Evolutionary conservation across 2,888 invertebrate species (phyloP), one percentile per base, ranked within the genome.

Genomic region (Cosmorhoe ocellata): DNA sequence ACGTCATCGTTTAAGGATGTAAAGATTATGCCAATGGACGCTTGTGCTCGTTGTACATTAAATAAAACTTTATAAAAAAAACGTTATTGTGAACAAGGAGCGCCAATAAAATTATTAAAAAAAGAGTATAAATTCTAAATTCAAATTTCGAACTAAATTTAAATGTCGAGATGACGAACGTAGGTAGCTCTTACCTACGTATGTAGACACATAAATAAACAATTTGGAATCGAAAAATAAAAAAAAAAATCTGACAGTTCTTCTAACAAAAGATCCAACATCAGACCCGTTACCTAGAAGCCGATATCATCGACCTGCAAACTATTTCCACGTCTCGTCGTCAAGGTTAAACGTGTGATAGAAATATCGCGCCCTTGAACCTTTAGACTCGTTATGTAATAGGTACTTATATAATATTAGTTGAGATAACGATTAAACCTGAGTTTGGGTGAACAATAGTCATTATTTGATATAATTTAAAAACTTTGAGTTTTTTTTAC

Each of bases 291-390:
- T 51, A 38, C 40, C 9, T 32, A 45, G 43, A 28, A 42, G 32
- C 11, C 39, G 37, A 37, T 22, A 51, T 38, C 46, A 59, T 52
- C 61, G 65, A 70, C 54, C 56, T 28, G 46, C 52, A 13, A 43
- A 56, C 55, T 65, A 59, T 63, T 59, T 57, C 59, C 58, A 57
- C 45, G 59, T 64, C 60, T 57, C 57, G 56, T 50, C 46, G 52
- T 59, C 70, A 71, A 72, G 71, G 67, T 69, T 63, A 68, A 58
- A 58, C 55, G 51, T 42, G 45, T 57, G 34, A 51, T 54, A 57
- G 48, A 59, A 53, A 51, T 64, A 61, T 58, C 51, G 53, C 63
- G 70, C 61, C 71, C 74, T 74, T 74, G 74, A 72, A 69, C 68
- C 59, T 64, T 66, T 59, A 60, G 59, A 62, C 67, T 67, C 58